Evolutionary conservation across 2,888 invertebrate genomes (phyloP).

Genomic region (Melinaea menophilus): DNA sequence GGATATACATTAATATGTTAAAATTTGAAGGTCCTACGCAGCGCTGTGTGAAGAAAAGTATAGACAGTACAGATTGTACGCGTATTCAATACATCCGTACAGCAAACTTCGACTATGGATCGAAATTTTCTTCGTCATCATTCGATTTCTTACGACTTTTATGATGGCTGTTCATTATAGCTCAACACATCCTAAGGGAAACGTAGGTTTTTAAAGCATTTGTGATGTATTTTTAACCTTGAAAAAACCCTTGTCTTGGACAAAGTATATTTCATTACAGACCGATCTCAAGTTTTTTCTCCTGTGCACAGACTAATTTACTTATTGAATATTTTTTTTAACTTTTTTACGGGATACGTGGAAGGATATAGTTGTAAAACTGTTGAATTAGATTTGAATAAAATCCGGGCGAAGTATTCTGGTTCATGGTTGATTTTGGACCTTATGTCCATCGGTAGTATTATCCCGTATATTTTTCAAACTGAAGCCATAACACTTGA

Average conservation of each 20-base stretch:
- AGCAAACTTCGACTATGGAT: slow-evolving; percentile 46
- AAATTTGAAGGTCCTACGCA: slow-evolving; percentile 45
- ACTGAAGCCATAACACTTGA: slow-evolving; percentile 8
- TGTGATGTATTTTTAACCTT: no score
- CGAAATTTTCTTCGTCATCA: slow-evolving; percentile 38
- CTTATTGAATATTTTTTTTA: slow-evolving; percentile 41
- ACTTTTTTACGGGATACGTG: slow-evolving; percentile 52
- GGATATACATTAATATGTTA: background rate
- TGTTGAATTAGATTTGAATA: slow-evolving; percentile 42
- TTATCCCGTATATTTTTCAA: slow-evolving; percentile 28
- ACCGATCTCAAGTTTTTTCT: slow-evolving; percentile 5
- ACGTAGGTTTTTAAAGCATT: slow-evolving; percentile 25
- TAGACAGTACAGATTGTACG: slow-evolving; percentile 37
- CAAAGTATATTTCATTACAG: slow-evolving; percentile 5
- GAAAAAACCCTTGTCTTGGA: no score
- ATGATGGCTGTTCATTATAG: slow-evolving; percentile 40
- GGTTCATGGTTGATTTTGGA: slow-evolving; percentile 48
- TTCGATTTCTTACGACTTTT: slow-evolving; percentile 33
- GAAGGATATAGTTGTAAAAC: slow-evolving; percentile 42
- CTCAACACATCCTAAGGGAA: slow-evolving; percentile 23
- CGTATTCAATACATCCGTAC: slow-evolving; percentile 49
- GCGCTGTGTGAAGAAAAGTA: slow-evolving; percentile 46
- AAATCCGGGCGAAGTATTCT: slow-evolving; percentile 43
- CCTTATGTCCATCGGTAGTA: slow-evolving; percentile 34
- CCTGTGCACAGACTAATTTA: slow-evolving; percentile 35